Base-by-base conservation (phyloP, 1,140 invertebrate species). In the Drosophila nannoptera region DNA sequence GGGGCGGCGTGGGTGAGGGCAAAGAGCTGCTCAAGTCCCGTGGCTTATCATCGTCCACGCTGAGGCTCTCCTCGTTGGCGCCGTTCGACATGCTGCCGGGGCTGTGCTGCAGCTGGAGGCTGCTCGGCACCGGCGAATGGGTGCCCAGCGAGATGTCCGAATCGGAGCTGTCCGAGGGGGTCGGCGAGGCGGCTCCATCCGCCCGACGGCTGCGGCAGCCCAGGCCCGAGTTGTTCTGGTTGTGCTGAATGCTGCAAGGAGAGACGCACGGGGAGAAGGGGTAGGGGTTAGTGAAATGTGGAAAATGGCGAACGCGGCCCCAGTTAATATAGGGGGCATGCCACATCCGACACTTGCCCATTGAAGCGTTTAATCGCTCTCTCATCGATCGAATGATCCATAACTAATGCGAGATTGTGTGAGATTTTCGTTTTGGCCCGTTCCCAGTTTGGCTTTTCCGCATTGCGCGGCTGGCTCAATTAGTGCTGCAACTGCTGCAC, bases 81-180 rank as follows among this genome's bases (percentile, higher is more conserved):
- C 89, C 82, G 12, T 89, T 89, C 16, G 89, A 90, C 45, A 86
- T 88, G 61, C 87, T 89, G 16, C 88, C 89, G 3, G 89, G 89
- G 69, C 89, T 90, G 50, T 90, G 88, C 63, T 90, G 89, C 56
- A 89, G 63, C 38, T 89, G 88, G 46, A 89, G 52, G 61, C 86
- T 89, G 53, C 88, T 90, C 32, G 90, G 89, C 49, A 91, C 90
- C 0, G 91, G 91, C 11, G 91, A 91, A 66, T 92, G 91, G 2
- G 91, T 91, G 35, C 91, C 91, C 60, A 92, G 74, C 11, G 91
- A 91, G 58, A 92, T 91, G 69, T 91, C 90, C 50, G 91, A 91
- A 64, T 92, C 91, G 45, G 90, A 91, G 64, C 91, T 91, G 6
- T 91, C 88, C 52, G 89, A 89, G 29, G 88, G 84, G 14, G 82